A percentile compares a stretch with the other conserved stretches of the same genome.
Conservation (phyloP, 2,888 invertebrate genomes). For the Acanthosepion lycidas region DNA sequence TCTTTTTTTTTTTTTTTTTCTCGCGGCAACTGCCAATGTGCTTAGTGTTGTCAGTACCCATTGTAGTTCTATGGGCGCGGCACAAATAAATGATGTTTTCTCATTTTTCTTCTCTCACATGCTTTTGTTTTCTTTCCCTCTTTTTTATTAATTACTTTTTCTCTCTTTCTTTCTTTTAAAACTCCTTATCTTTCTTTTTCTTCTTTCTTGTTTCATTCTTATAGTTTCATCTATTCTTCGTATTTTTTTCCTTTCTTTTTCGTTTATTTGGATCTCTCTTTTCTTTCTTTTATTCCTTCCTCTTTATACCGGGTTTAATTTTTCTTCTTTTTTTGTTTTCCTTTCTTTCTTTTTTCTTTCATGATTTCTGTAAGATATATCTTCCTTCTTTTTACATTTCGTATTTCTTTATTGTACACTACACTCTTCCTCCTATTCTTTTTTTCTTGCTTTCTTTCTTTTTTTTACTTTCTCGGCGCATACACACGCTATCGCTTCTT, state of each 20-base stretch:
- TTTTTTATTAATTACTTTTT: background rate
- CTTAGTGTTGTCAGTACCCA: background rate
- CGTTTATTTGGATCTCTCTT: background rate
- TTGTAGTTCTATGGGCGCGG: background rate
- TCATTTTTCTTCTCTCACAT: background rate
- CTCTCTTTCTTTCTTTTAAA: background rate
- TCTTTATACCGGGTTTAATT: background rate
- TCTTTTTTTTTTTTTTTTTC: no score
- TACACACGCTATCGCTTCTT: no score
- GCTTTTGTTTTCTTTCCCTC: background rate
- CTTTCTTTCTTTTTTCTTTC: background rate
- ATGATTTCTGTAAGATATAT: no score
- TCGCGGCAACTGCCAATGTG: background rate
- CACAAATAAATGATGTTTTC: background rate
- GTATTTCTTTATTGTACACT: background rate
- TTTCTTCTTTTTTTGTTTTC: background rate
- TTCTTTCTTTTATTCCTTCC: background rate
- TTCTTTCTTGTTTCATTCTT: background rate
- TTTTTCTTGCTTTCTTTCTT: background rate
- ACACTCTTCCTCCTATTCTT: background rate
- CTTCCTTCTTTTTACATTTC: background rate
- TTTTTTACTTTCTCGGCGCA: no score
- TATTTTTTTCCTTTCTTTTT: background rate
- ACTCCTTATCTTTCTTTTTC: background rate
- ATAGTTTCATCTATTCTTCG: background rate